Evolutionary conservation across 2,888 invertebrate genomes (phyloP).

Genomic region (Caenorhabditis sp.): DNA sequence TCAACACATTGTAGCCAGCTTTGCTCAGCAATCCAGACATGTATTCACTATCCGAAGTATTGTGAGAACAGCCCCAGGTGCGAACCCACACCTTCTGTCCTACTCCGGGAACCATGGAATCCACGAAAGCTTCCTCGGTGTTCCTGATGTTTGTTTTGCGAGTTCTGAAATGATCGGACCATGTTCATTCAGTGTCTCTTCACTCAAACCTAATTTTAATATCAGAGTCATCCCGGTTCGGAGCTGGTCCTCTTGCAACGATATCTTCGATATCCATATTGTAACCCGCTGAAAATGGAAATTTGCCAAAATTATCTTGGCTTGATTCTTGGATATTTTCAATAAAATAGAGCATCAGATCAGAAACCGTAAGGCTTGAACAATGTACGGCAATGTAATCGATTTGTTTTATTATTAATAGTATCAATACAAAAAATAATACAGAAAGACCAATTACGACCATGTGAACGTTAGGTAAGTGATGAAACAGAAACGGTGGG

Average conservation of each 20-base stretch:
- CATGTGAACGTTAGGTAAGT: conserved; percentile 7
- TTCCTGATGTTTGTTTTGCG: conserved; percentile 33
- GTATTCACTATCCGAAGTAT: conserved; percentile 97
- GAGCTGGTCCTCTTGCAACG: conserved; percentile 38
- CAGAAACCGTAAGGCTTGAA: no score
- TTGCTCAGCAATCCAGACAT: conserved; percentile 95
- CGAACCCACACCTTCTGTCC: conserved; percentile 71
- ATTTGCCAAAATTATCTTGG: no score
- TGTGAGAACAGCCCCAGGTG: conserved; percentile 87
- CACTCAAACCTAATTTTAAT: conserved; percentile 71
- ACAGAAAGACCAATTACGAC: conserved; percentile 6
- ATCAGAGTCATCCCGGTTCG: conserved; percentile 51
- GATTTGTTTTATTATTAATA: no score
- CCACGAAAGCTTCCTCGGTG: conserved; percentile 61
- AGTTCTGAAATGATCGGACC: conserved; percentile 56
- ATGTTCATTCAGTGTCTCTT: no score
- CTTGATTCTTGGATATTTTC: neutral
- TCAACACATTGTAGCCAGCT: conserved; percentile 83
- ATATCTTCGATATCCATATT: conserved; percentile 72
- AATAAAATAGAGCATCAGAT: conserved; percentile 27
- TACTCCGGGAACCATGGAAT: conserved; percentile 72
- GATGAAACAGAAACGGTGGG: conserved; percentile 9
- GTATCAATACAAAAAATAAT: neutral
- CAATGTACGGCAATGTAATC: no score
- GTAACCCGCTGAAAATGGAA: conserved; percentile 16